Conservation (phyloP, 1,140 invertebrate genomes). For the Trypoxylus dichotomus region DNA sequence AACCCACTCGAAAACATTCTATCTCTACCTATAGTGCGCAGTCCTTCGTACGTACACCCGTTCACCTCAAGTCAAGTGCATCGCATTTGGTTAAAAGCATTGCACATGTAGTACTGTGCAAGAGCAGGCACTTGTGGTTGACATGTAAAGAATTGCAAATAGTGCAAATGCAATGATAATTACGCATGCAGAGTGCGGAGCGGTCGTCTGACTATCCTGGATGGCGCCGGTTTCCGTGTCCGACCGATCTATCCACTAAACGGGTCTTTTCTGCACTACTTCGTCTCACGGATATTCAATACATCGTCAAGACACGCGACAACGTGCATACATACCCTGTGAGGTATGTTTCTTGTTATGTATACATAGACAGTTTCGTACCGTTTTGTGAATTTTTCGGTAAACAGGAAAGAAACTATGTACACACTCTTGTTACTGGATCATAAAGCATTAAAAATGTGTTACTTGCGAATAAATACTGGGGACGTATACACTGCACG, state of each 20-base stretch:
- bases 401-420: not conserved
- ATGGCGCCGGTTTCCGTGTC: constrained; percentile 37
- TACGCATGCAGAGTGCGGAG: constrained; percentile 35
- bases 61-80: constrained; percentile 17
- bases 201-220: constrained; percentile 35
- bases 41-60: not conserved
- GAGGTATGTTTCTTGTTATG: not conserved
- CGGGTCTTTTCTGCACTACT: not conserved
- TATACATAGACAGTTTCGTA: not conserved
- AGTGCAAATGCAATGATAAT: constrained; percentile 37
- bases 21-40: not conserved
- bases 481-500: too few species aligned
- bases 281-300: constrained; percentile 5
- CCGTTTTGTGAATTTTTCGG: not conserved
- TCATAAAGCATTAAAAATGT: too few species aligned
- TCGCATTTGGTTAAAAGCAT: constrained; percentile 28
- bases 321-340: not conserved
- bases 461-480: too few species aligned
- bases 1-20: constrained; percentile 23
- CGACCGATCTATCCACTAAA: constrained; percentile 9
- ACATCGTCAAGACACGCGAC: constrained; percentile 14
- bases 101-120: constrained; percentile 3
- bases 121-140: constrained; percentile 25
- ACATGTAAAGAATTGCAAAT: constrained; percentile 35
- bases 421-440: too few species aligned